Percentiles rank a stretch among this genome's conserved stretches.
Conservation (phyloP, 2,888 invertebrate genomes). For the Polydrusus cervinus region DNA sequence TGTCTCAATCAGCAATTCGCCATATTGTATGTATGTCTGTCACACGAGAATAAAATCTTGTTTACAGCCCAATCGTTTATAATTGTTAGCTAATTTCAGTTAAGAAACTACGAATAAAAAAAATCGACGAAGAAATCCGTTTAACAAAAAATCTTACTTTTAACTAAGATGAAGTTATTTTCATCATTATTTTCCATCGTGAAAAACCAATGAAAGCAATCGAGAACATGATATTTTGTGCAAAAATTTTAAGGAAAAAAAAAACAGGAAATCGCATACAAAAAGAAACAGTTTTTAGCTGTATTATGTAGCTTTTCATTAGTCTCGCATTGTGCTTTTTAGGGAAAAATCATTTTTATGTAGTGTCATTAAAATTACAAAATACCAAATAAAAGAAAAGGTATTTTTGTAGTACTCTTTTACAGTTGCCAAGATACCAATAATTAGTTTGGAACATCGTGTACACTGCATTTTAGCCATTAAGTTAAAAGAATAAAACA, state of each 20-base stretch:
- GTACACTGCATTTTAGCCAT: background rate
- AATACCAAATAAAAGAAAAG: background rate
- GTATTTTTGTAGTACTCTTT: background rate
- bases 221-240: slow-evolving; percentile 16
- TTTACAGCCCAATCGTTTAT: slow-evolving; percentile 12
- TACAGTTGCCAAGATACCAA: background rate
- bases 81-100: background rate
- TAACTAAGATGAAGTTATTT: background rate
- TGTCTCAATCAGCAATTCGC: background rate
- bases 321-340: background rate
- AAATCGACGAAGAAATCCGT: background rate
- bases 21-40: too few relatives aligned
- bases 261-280: slow-evolving; percentile 17
- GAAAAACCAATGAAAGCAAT: slow-evolving; percentile 7
- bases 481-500: slow-evolving; percentile 8
- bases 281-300: slow-evolving; percentile 8
- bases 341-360: background rate
- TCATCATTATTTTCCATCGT: background rate
- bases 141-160: slow-evolving; percentile 14
- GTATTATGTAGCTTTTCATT: background rate
- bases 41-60: background rate
- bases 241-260: slow-evolving; percentile 1
- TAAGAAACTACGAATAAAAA: background rate
- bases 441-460: background rate
- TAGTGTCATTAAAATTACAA: slow-evolving; percentile 16